Percentiles rank a stretch among this genome's conserved stretches.
Conservation (phyloP, 2,113 vertebrate genomes). For the Albula goreensis region DNA sequence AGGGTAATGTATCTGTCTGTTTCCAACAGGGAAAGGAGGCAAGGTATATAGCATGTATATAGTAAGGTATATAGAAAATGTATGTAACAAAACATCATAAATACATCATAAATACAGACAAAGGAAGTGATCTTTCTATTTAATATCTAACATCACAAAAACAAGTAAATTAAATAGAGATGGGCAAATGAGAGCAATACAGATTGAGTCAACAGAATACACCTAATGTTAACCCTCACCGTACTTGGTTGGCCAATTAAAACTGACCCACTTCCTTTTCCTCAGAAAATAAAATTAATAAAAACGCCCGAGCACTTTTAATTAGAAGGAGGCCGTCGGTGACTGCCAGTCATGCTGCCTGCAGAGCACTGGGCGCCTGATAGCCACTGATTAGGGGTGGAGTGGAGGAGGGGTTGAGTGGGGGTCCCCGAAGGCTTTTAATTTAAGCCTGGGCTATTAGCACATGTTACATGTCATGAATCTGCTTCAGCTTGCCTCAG, state of each 20-base stretch:
- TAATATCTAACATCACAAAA: conserved; percentile 8
- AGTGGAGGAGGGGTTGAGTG: conserved; percentile 24
- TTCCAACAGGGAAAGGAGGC: background rate
- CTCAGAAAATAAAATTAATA: conserved; percentile 24
- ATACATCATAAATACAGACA: background rate
- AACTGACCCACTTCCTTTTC: conserved; percentile 38
- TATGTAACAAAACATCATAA: background rate
- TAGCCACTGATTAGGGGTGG: conserved; percentile 48
- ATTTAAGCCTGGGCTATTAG: conserved; percentile 67
- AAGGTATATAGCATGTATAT: background rate
- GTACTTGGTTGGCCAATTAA: conserved; percentile 47
- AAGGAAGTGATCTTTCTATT: conserved; percentile 5
- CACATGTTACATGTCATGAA: conserved; percentile 71
- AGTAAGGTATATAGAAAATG: background rate
- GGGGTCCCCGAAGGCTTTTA: conserved; percentile 62
- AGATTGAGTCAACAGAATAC: background rate
- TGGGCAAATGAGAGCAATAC: background rate
- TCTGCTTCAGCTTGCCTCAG: conserved; percentile 56
- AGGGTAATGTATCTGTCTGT: background rate
- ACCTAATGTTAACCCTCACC: conserved; percentile 24
- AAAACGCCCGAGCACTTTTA: conserved; percentile 36
- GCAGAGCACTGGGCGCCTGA: conserved; percentile 34
- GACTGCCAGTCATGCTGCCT: conserved; percentile 40
- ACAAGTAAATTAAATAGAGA: background rate
- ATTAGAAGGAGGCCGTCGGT: conserved; percentile 35